These are phyloP conservation scores for Aromia moschata DNA, from an alignment of 2,888 invertebrate genomes.

Conservation along the genomic window DNA sequence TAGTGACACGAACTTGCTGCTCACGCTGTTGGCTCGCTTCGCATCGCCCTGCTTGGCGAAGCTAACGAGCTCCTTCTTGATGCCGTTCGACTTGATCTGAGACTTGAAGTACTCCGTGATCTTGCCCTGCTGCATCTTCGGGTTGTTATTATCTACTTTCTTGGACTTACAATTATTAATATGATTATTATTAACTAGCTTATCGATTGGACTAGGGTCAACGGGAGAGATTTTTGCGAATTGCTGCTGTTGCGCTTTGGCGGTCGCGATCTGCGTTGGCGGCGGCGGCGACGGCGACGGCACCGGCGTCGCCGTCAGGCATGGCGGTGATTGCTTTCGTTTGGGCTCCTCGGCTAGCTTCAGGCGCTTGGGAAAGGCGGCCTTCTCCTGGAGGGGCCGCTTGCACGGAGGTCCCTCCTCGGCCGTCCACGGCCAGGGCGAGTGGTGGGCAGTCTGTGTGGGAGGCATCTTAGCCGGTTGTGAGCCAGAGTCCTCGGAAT, in stretches of 20 bases:
- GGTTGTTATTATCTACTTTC: conserved; percentile 33
- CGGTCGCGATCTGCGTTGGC: conserved; percentile 27
- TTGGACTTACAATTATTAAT: conserved; percentile 29
- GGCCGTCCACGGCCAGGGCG: conserved; percentile 54
- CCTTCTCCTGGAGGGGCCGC: conserved; percentile 48
- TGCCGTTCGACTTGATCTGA: conserved; percentile 74
- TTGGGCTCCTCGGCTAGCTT: conserved; percentile 45
- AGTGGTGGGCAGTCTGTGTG: conserved; percentile 52
- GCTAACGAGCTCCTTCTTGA: conserved; percentile 53
- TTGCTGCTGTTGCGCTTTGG: conserved; percentile 30
- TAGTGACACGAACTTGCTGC: conserved; percentile 47
- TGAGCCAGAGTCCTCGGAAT: conserved; percentile 60
- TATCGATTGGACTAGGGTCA: conserved; percentile 49
- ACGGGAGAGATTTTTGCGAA: conserved; percentile 39
- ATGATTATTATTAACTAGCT: conserved; percentile 38
- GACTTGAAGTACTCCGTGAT: conserved; percentile 88
- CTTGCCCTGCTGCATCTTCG: conserved; percentile 73
- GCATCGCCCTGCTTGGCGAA: conserved; percentile 41
- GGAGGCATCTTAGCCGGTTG: conserved; percentile 59
- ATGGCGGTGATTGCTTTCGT: conserved; percentile 54
- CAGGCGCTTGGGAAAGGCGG: conserved; percentile 52
- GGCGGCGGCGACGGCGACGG: conserved; percentile 55
- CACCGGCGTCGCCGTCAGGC: conserved; percentile 52
- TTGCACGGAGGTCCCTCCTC: conserved; percentile 46
- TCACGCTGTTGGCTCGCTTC: conserved; percentile 33